These are phyloP conservation scores for Ageneiosus marmoratus DNA, from an alignment of 2,113 vertebrate species.

Conservation along the genomic window DNA sequence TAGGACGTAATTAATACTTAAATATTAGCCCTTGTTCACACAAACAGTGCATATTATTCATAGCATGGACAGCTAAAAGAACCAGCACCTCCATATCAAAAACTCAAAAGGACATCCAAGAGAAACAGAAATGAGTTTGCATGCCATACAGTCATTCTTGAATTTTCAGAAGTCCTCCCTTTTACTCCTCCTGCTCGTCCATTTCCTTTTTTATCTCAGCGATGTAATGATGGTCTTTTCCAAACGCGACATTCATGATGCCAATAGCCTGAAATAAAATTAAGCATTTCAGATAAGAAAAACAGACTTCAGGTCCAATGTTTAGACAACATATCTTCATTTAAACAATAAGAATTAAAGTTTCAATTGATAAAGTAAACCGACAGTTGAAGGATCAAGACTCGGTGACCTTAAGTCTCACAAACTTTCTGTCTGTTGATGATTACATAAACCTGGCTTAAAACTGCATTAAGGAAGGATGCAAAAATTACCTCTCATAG, in stretches of 20 bases:
- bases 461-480: too few relatives aligned
- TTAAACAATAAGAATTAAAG: background rate
- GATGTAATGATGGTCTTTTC: constrained; percentile 94
- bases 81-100: constrained; percentile 26
- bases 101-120: constrained; percentile 13
- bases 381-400: background rate
- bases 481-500: too few relatives aligned
- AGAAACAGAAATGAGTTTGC: constrained; percentile 49
- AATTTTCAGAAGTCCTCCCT: constrained; percentile 13
- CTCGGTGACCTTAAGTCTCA: background rate
- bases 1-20: constrained; percentile 27
- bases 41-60: constrained; percentile 32
- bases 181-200: constrained; percentile 76
- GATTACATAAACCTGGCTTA: too few relatives aligned
- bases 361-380: background rate
- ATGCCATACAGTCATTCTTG: constrained; percentile 60
- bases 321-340: background rate
- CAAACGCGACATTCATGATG: constrained; percentile 96
- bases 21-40: constrained; percentile 44
- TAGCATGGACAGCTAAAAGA: constrained; percentile 12
- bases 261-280: constrained; percentile 80
- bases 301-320: background rate
- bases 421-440: background rate
- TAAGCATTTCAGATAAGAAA: background rate
- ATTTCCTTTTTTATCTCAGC: constrained; percentile 92